Conservation (phyloP, 2,113 vertebrate species). For the Festucalex cinctus region DNA sequence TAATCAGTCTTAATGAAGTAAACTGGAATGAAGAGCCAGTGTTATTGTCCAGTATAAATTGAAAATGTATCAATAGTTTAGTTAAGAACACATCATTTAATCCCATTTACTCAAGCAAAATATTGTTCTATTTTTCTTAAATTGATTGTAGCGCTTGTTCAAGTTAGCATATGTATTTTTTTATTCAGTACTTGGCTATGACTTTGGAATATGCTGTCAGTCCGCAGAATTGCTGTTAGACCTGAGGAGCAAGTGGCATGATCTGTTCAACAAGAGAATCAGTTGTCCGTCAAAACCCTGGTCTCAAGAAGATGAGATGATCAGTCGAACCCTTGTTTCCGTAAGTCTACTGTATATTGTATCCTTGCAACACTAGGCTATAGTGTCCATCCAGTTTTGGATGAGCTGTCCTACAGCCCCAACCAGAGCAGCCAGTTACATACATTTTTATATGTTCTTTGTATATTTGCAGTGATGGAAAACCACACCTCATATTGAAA, state of each 20-base stretch:
- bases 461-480: neutral
- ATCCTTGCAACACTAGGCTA: neutral
- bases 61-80: neutral
- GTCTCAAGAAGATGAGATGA: constrained; percentile 84
- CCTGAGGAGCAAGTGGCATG: constrained; percentile 90
- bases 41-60: neutral
- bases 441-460: neutral
- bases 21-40: neutral
- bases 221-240: constrained; percentile 80
- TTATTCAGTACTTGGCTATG: neutral
- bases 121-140: neutral
- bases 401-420: neutral
- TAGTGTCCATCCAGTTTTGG: neutral
- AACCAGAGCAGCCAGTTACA: neutral
- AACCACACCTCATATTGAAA: neutral
- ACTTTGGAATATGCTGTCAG: constrained; percentile 53
- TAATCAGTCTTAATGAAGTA: neutral
- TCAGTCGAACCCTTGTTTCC: constrained; percentile 77
- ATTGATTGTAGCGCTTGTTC: neutral
- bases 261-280: constrained; percentile 84
- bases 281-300: constrained; percentile 82
- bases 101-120: neutral
- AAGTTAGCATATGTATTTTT: neutral
- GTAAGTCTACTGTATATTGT: constrained; percentile 41
- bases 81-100: neutral